These are phyloP conservation scores for Lordiphosa stackelbergi DNA, from an alignment of 1,140 invertebrate genomes.

Conservation along the genomic window DNA sequence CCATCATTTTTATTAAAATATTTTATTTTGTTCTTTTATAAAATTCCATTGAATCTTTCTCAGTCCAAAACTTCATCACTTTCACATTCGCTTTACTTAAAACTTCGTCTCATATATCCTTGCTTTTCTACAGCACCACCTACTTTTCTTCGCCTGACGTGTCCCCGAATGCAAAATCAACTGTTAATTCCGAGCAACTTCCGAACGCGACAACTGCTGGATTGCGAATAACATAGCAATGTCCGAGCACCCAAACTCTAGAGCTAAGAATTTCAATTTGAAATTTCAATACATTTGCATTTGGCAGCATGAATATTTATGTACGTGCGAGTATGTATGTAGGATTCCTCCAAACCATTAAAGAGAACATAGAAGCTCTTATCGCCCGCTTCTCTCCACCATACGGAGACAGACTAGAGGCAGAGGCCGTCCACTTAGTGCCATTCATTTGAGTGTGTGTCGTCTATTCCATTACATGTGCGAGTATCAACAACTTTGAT, in stretches of 20 bases:
- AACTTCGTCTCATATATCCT: no score
- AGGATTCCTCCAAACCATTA: slow-evolving; percentile 41
- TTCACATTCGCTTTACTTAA: no score
- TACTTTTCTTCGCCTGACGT: slow-evolving; percentile 54
- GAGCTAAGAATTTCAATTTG: slow-evolving; percentile 54
- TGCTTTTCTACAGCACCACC: slow-evolving; percentile 8
- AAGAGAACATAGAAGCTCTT: slow-evolving; percentile 25
- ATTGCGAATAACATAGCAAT: slow-evolving; percentile 71
- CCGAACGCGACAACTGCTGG: slow-evolving; percentile 76
- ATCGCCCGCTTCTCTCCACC: slow-evolving; percentile 37
- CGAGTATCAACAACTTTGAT: slow-evolving; percentile 73
- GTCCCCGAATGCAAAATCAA: slow-evolving; percentile 37
- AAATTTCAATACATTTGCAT: slow-evolving; percentile 74
- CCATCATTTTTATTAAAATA: no score
- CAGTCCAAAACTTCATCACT: no score
- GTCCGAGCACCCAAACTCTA: slow-evolving; percentile 57
- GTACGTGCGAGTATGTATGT: slow-evolving; percentile 14
- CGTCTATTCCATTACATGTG: slow-evolving; percentile 51
- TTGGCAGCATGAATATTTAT: slow-evolving; percentile 63
- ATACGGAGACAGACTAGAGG: slow-evolving; percentile 1
- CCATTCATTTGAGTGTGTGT: slow-evolving; percentile 52
- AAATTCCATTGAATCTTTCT: no score
- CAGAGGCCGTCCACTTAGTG: slow-evolving; percentile 15
- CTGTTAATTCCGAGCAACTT: slow-evolving; percentile 53
- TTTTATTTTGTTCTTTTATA: no score